Evolutionary conservation across 2,797 vertebrate species (phyloP).

Genomic region (Paguma larvata): DNA sequence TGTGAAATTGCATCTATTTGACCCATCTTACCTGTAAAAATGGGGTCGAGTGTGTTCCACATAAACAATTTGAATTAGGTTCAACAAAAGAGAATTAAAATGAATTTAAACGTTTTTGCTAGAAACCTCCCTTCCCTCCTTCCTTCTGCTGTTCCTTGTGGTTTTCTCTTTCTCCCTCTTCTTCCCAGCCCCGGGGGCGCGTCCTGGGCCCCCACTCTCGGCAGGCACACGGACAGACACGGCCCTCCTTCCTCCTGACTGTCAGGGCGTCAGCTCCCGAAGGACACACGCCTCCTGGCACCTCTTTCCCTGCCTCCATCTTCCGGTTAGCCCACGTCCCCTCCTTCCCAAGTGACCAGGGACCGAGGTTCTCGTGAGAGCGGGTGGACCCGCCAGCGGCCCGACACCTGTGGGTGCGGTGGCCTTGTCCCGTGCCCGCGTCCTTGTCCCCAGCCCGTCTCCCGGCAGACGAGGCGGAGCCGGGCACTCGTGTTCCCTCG

Average conservation of each 20-base stretch:
- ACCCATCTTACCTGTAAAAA: neutral
- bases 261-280: rapidly evolving
- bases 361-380: neutral
- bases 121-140: neutral
- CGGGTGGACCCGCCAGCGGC: neutral
- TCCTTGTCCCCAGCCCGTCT: neutral
- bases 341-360: neutral
- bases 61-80: neutral
- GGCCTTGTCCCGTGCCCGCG: too few species aligned
- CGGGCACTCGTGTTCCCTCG: rapidly evolving
- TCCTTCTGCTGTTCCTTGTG: too few species aligned
- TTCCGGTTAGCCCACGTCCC: neutral
- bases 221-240: rapidly evolving
- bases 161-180: neutral
- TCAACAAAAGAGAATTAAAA: neutral
- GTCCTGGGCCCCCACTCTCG: rapidly evolving
- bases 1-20: neutral
- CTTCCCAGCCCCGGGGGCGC: rapidly evolving
- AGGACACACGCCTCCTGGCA: rapidly evolving
- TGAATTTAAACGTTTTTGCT: neutral
- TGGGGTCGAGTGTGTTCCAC: neutral
- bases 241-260: neutral
- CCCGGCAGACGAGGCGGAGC: rapidly evolving
- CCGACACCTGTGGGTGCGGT: too few species aligned
- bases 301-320: neutral